These are phyloP conservation scores for Patella vulgata DNA, from an alignment of 1,140 invertebrate species.

Conservation along the genomic window DNA sequence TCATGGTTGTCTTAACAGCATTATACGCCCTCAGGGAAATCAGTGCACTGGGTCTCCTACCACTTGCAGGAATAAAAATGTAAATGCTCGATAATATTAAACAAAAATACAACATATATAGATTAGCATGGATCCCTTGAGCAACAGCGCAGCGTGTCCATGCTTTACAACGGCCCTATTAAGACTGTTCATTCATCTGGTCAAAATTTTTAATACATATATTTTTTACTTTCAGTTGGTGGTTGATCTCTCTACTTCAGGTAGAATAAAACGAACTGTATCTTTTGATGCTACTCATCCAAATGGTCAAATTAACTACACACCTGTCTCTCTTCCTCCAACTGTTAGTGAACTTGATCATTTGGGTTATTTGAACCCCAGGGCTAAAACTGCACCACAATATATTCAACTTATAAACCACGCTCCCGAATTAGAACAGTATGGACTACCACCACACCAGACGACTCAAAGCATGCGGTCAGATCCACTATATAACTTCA, in stretches of 20 bases:
- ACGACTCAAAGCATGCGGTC: too few relatives aligned
- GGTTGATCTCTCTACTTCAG: constrained; percentile 24
- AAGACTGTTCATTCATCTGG: too few relatives aligned
- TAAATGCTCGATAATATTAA: too few relatives aligned
- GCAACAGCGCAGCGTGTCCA: too few relatives aligned
- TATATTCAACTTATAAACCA: constrained; percentile 35
- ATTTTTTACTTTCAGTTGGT: constrained; percentile 19
- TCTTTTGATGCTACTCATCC: constrained; percentile 32
- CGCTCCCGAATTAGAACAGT: constrained; percentile 24
- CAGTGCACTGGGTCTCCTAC: too few relatives aligned
- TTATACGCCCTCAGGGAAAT: too few relatives aligned
- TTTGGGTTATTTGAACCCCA: constrained; percentile 35
- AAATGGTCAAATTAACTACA: constrained; percentile 10
- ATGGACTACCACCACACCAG: too few relatives aligned
- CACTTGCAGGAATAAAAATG: too few relatives aligned
- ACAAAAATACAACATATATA: too few relatives aligned
- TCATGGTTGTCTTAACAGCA: too few relatives aligned
- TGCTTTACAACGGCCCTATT: too few relatives aligned
- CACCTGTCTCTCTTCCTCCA: constrained; percentile 8
- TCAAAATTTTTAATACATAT: constrained; percentile 4
- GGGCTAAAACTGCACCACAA: constrained; percentile 12
- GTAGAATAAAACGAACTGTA: constrained; percentile 25
- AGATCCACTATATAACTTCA: neutral
- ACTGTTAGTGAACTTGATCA: constrained; percentile 28
- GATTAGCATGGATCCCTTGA: too few relatives aligned